Evolutionary conservation across 2,113 vertebrate species (phyloP).

Genomic region (Oncorhynchus masou): DNA sequence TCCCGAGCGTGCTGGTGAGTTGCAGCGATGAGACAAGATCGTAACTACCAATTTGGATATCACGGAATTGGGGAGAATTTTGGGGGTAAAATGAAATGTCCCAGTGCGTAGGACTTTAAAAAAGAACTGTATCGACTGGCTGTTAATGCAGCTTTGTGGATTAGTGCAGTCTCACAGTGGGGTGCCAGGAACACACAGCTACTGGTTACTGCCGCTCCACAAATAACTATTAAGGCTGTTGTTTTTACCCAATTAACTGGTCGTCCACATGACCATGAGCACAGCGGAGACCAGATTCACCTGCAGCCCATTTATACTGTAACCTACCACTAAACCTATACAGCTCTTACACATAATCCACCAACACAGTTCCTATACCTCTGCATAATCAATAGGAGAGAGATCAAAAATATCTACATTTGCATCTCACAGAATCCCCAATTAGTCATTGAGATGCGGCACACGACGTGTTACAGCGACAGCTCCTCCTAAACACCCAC

Average conservation of each 20-base stretch:
- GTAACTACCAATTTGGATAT: too few relatives aligned
- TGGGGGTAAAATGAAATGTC: background rate
- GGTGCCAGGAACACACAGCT: conserved; percentile 6
- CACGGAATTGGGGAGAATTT: too few relatives aligned
- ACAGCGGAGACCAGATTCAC: conserved; percentile 2
- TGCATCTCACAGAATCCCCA: background rate
- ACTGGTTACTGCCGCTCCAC: background rate
- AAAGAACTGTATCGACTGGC: conserved; percentile 28
- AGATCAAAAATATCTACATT: background rate
- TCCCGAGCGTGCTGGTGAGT: too few relatives aligned
- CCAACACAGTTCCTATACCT: background rate
- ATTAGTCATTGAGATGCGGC: background rate
- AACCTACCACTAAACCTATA: background rate
- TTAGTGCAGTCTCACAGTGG: conserved; percentile 6
- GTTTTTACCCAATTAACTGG: conserved; percentile 23
- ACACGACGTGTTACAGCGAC: background rate
- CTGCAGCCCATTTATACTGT: background rate
- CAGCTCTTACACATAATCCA: background rate
- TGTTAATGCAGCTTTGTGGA: conserved; percentile 14
- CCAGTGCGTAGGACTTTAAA: conserved; percentile 29
- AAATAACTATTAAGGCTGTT: background rate
- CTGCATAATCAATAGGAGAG: background rate
- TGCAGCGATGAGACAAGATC: too few relatives aligned
- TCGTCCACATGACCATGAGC: conserved; percentile 25
- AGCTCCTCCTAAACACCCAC: conserved; percentile 39